Conservation (phyloP, 2,888 invertebrate genomes). For the Adelognathus sp. region DNA sequence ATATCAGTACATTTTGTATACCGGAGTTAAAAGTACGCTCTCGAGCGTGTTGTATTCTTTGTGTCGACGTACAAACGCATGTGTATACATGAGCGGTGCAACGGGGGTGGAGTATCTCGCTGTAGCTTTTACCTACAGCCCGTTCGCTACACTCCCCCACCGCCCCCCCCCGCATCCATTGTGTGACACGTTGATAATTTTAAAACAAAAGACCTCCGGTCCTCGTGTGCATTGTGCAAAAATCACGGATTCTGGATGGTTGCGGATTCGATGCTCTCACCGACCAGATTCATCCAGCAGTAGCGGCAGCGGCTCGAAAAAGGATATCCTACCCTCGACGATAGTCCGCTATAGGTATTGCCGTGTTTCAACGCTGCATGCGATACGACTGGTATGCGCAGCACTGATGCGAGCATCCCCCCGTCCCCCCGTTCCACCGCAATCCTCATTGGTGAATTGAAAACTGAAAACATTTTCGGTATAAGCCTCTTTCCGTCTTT, state of each 20-base stretch:
- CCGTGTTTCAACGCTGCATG: neutral
- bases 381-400: neutral
- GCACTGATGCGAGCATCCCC: constrained; percentile 25
- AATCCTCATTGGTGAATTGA: constrained; percentile 42
- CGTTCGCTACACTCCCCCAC: constrained; percentile 10
- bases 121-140: constrained; percentile 41
- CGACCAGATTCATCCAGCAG: constrained; percentile 33
- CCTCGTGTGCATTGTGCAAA: constrained; percentile 76
- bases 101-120: constrained; percentile 55
- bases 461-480: constrained; percentile 36
- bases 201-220: constrained; percentile 75
- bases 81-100: neutral
- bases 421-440: constrained; percentile 21
- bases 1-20: constrained; percentile 21
- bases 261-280: constrained; percentile 35
- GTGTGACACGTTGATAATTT: constrained; percentile 80
- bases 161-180: constrained; percentile 60
- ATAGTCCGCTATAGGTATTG: constrained; percentile 11
- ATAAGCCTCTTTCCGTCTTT: constrained; percentile 12
- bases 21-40: constrained; percentile 46
- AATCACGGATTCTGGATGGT: constrained; percentile 65
- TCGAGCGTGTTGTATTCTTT: constrained; percentile 51
- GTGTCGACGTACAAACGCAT: constrained; percentile 23
- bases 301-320: constrained; percentile 23
- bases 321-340: constrained; percentile 48